Evolutionary conservation across 1,140 invertebrate species (phyloP), one percentile per base, ranked within the genome.

Genomic region (Drosophila parabipectinata): DNA sequence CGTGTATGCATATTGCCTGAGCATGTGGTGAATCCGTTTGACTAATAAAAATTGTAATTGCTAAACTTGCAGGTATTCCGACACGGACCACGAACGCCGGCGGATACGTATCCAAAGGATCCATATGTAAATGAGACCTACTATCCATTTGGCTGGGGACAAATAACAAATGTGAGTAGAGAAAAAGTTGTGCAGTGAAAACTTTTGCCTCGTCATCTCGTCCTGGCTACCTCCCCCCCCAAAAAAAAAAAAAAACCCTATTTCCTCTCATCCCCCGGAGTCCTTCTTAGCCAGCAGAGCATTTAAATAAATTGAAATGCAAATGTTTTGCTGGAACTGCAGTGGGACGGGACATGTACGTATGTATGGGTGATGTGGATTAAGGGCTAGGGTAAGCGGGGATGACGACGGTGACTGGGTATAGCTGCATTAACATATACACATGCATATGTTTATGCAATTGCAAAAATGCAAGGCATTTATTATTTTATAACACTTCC

Each of bases 11-110:
- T 14, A 21, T 47, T n/a, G 34, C 14, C 21, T 12, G 26, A 9
- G 45, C 60, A 57, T 48, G 32, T 37, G 63, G 51, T n/a, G 32
- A 56, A 68, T 68, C 51, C 64, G 34, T 57, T 69, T 69, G 64
- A 69, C 57, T 72, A 72, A 69, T 63, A 52, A 53, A 69, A 57
- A 61, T 50, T 64, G 50, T 52, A 76, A 72, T 87, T 60, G 54
- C 48, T 61, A 41, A 77, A 79, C 77, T 72, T 63, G 21, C 78
- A 96, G 95, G 92, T 96, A 32, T 94, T 94, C 89, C 93, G 96
- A 52, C 97, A 98, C 94, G 96, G 97, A 45, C 94, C 95, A 69
- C 93, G 97, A 82, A 95, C 96, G 73, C 97, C 97, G 5, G 95
- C 95, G 24, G 93, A 94, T 69, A 95, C 95, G 12, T 97, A 96